Percentiles rank a stretch among this genome's conserved stretches.
Conservation (phyloP, 2,113 vertebrate species). For the Scartelaos histophorus region DNA sequence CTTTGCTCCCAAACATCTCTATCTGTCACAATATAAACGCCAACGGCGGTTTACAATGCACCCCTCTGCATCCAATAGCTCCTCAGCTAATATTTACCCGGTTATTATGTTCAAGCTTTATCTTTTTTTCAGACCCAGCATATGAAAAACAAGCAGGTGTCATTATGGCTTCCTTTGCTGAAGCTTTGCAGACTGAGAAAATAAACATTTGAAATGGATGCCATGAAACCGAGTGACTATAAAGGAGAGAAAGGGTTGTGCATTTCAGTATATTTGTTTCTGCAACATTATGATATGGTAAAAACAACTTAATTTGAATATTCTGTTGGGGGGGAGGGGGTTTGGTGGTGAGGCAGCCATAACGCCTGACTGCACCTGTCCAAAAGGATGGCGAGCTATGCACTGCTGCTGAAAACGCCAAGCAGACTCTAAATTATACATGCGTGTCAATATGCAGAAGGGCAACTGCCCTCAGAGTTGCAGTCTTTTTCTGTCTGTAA, state of each 20-base stretch:
- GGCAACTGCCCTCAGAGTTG: slow-evolving; percentile 11
- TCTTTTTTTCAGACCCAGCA: slow-evolving; percentile 31
- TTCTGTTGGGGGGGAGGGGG: neutral
- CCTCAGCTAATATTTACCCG: slow-evolving; percentile 65
- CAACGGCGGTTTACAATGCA: neutral
- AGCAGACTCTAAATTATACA: slow-evolving; percentile 40
- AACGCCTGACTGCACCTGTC: slow-evolving; percentile 20
- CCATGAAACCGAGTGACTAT: neutral
- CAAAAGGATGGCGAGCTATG: neutral
- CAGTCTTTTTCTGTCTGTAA: slow-evolving; percentile 2
- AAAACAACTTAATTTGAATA: slow-evolving; percentile 28
- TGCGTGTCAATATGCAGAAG: slow-evolving; percentile 19
- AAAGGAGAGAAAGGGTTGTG: neutral
- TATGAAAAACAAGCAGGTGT: slow-evolving; percentile 4
- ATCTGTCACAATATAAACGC: slow-evolving; percentile 47
- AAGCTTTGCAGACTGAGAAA: slow-evolving; percentile 29
- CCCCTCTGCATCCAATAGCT: slow-evolving; percentile 9
- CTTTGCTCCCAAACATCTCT: slow-evolving; percentile 14
- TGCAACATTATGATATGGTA: slow-evolving; percentile 4
- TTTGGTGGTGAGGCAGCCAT: slow-evolving; percentile 9
- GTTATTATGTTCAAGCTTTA: slow-evolving; percentile 55
- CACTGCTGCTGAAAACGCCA: slow-evolving; percentile 1
- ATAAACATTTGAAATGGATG: slow-evolving; percentile 47
- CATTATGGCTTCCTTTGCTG: slow-evolving; percentile 29
- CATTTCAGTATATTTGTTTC: slow-evolving; percentile 23